Evolutionary conservation across 1,140 invertebrate species (phyloP), one percentile per base, ranked within the genome.

Genomic region (Trachelipus rathkii): DNA sequence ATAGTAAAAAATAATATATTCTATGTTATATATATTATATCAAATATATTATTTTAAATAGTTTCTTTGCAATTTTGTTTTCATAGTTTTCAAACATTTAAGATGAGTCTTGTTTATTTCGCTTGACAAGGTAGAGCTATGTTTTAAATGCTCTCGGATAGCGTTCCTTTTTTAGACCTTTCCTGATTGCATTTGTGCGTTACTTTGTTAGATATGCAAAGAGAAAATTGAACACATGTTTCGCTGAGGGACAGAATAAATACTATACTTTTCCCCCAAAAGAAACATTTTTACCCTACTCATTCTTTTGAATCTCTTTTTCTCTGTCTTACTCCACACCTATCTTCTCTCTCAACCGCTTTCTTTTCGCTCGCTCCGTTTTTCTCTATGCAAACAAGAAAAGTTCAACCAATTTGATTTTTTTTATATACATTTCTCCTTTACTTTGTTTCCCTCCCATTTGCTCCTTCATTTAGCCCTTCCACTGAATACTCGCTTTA

Each of bases 401-500:
- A 60, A 60, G 50, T 60, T 60, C 8, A 60, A 13, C 50, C 50
- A 60, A 60, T 60, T 60, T 60, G 2, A 60, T 60, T 60, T 60
- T 60, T 60, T 60, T 15, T 60, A 3, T 60, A 60, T 60, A 33
- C 33, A 33, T 33, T n/a, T 60, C 19, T 2, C 50, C 2, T 19
- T 60, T 60, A 60, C 50, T 13, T 60, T 60, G 50, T 60, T 60
- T 60, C 50, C 50, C 19, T 60, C 8, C 50, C 50, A 60, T 60
- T 60, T 60, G 50, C 11, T 19, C 50, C 50, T 60, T 60, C 50
- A 60, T 60, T 60, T 60, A 60, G 50, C 50, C 19, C 50, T 60
- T 60, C 50, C 50, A 60, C 50, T 60, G 50, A 60, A 60, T 60
- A 60, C 50, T 60, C 50, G 50, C 50, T 60, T 19, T 60, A 60